Evolutionary conservation across 2,888 invertebrate genomes (phyloP).

Genomic region (Melinopterus prodromus): DNA sequence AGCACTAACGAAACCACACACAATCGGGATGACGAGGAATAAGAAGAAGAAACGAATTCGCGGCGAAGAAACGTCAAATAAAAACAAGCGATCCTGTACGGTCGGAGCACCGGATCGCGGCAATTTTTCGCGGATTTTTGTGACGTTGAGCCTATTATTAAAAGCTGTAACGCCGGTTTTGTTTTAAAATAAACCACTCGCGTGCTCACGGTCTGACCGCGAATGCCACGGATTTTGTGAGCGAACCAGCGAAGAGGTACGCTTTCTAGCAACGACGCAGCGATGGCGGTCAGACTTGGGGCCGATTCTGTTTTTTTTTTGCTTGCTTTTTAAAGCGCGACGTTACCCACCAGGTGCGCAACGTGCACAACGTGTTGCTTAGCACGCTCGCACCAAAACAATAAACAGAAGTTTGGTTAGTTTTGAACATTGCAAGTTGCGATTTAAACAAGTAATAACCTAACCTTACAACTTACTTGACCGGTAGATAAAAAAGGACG

Average conservation of each 20-base stretch:
- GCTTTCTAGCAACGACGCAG: neutral
- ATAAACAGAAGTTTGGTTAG: neutral
- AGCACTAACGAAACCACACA: neutral
- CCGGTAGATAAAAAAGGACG: too few species aligned
- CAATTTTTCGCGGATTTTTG: neutral
- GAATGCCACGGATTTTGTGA: neutral
- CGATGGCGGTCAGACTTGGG: constrained; percentile 7
- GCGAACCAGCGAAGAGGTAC: neutral
- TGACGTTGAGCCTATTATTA: neutral
- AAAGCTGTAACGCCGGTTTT: neutral
- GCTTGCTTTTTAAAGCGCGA: neutral
- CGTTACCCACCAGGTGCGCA: neutral
- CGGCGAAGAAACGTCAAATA: neutral
- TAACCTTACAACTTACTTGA: neutral
- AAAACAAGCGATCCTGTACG: neutral
- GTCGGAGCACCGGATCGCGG: neutral
- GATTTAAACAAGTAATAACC: too few species aligned
- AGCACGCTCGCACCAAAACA: neutral
- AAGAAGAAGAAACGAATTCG: neutral
- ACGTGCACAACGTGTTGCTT: neutral
- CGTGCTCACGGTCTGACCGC: neutral
- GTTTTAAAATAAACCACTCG: constrained; percentile 4
- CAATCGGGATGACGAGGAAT: neutral
- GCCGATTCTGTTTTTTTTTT: constrained; percentile 19
- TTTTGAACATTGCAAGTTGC: neutral